Evolutionary conservation across 2,797 vertebrate genomes (phyloP), one percentile per base, ranked within the genome.

Genomic region (Anguilla marmorata): DNA sequence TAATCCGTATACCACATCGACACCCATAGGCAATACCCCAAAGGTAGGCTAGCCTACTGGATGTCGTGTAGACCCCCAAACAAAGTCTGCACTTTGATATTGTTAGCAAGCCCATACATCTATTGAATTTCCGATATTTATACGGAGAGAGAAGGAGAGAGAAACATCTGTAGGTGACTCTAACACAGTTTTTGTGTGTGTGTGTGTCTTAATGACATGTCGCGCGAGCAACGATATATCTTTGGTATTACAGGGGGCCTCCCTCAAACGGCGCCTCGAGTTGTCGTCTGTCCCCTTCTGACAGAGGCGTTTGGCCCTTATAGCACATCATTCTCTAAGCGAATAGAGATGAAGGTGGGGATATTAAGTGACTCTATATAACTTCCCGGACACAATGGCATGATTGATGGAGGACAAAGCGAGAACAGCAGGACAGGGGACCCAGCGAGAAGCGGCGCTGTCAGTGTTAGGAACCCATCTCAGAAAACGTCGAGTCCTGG

Each of bases 351-450:
- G 97, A 98, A 98, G 97, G 97, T 96, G 96, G 96, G 97, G 97
- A 98, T 98, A 98, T 98, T 98, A 98, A 98, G 98, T 97, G 98
- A 97, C 97, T 98, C 97, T 97, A 97, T 98, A 97, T 97, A 97
- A 97, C 97, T 98, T 98, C 97, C 97, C 96, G 96, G 97, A 98
- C 97, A 99, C 98, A 98, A 97, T 97, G 96, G 96, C 91, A 97
- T 99, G 98, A 99, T 98, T 98, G 98, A 99, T 99, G 98, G 98
- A 96, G 98, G 97, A 98, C 98, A 98, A 98, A 98, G 97, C 97
- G 95, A 96, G 97, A 98, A 97, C 98, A 98, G 97, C 97, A 98
- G 97, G 97, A 97, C 96, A 95, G 94, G 94, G 95, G 95, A 96
- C 96, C 97, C 96, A 96, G 94, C 91, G 97, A 98, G 97, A 97